Base-by-base conservation (phyloP, 1,140 invertebrate species). In the Anadara kagoshimensis region DNA sequence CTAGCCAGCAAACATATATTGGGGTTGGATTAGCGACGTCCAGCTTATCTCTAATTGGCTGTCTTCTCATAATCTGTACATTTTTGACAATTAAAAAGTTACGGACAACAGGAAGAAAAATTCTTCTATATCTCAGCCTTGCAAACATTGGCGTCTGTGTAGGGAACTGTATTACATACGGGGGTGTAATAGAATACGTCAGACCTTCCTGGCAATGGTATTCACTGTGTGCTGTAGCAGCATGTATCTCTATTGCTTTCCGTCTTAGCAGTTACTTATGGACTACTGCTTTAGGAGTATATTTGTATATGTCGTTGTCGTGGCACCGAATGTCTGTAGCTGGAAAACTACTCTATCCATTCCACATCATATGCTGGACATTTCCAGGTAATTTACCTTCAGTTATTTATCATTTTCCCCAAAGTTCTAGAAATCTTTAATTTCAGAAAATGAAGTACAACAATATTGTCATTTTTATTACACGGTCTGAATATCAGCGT, bases 281-380 rank as follows among this genome's bases (percentile, higher is more conserved):
- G 83, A 83, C 80, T 11, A 67, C 59, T 59, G 74, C 78, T 14
- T 49, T 83, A n/a, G 71, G 73, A 8, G 53, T 83, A 16, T 80
- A 82, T 57, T 56, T 85, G n/a, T 83, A 79, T 43, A 14, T 85
- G 11, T 68, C 69, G 45, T 62, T 83, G 16, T 74, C 70, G 10
- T 61, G 72, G 51, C 69, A 70, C 18, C 64, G 54, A 12, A 59
- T 75, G 5, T 59, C 22, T 2, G 12, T 81, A 0, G 78, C 77
- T 53, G 76, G 76, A 26, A 77, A 63, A 54, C 10, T 77, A 16
- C 36, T 75, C n/a, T 44, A 75, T 56, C 22, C 69, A 10, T 78
- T 80, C 57, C 82, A 85, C 54, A 45, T 76, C 0, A 69, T 85
- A 44, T 81, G 82, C 51, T 85, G 82, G 80, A 67, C 74, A 7